Base-by-base conservation (phyloP, 2,888 invertebrate species). In the Bellardia bayeri region DNA sequence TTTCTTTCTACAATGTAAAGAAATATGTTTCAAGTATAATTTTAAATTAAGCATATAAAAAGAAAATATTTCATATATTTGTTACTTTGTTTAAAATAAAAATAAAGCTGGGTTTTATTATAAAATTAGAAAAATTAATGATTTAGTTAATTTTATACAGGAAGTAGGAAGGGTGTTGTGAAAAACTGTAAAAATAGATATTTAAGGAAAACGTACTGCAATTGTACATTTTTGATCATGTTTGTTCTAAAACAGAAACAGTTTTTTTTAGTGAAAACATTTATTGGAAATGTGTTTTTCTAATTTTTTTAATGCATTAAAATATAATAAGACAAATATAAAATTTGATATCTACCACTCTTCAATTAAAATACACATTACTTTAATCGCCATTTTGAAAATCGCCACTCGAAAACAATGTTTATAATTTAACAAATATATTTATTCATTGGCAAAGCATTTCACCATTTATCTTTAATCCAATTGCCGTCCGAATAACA, bases 1-100 rank as follows among this genome's bases (percentile, higher is more conserved):
- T 23, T 23, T n/a, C n/a, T n/a, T 23, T 23, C 23, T 23, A 23
- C 23, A 23, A 23, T 23, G 1, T 1, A 23, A 23, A 23, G 23
- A 23, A 23, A 23, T 13, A 30, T 40, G 16, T 82, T 51, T 61
- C 33, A 42, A 82, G 63, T 76, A 82, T 82, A 82, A 82, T 82
- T 76, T 76, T 76, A 16, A 82, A 82, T 82, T 82, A 40, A 75
- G 30, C 82, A 82, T 61, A 58, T 33, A 30, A 40, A 75, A 13
- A 56, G 8, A n/a, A 61, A 51, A 7, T 3, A 49, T 68, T 63
- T 63, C 2, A 33, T 51, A 69, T 51, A 69, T 23, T 68, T 16
- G 33, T 23, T 7, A 56, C 4, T 11, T 45, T 13, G 7, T 16
- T 7, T 9, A 23, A 9, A 23, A 23, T 56, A 56, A 23, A 56